A percentile compares a stretch with the other conserved stretches of the same genome.
These are phyloP conservation scores for Encarsia formosa DNA, from an alignment of 2,888 invertebrate genomes.

Conservation along the genomic window DNA sequence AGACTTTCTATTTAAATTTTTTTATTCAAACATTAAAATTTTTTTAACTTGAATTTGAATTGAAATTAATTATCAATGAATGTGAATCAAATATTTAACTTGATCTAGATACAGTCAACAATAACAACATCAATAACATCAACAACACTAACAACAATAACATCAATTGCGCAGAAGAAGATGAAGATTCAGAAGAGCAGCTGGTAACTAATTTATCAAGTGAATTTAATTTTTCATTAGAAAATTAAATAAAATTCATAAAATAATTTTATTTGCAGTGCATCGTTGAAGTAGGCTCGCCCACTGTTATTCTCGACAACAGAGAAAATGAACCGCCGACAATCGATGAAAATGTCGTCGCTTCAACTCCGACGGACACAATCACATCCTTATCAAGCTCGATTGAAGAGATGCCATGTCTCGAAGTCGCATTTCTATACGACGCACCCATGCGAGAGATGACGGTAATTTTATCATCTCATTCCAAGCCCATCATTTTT, in stretches of 20 bases:
- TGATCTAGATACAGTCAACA: conserved; percentile 9
- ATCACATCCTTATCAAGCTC: conserved; percentile 38
- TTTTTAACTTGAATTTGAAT: too few species aligned
- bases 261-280: conserved; percentile 35
- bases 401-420: conserved; percentile 56
- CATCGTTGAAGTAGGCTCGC: conserved; percentile 46
- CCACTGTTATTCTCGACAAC: conserved; percentile 39
- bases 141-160: conserved; percentile 6
- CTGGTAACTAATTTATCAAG: conserved; percentile 30
- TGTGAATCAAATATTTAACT: too few species aligned
- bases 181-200: conserved; percentile 31
- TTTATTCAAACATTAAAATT: too few species aligned
- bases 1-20: too few species aligned
- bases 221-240: neutral
- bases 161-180: conserved; percentile 32
- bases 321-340: conserved; percentile 38
- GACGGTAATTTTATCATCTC: conserved; percentile 60
- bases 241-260: neutral
- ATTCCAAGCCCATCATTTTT: too few species aligned
- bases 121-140: conserved; percentile 31
- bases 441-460: conserved; percentile 88
- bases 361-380: conserved; percentile 52
- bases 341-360: conserved; percentile 38
- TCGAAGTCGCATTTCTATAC: conserved; percentile 85
- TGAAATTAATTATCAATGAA: too few species aligned